phyloP scores from a whole-genome alignment of 2,888 invertebrate species.

The Aquatica leii region DNA sequence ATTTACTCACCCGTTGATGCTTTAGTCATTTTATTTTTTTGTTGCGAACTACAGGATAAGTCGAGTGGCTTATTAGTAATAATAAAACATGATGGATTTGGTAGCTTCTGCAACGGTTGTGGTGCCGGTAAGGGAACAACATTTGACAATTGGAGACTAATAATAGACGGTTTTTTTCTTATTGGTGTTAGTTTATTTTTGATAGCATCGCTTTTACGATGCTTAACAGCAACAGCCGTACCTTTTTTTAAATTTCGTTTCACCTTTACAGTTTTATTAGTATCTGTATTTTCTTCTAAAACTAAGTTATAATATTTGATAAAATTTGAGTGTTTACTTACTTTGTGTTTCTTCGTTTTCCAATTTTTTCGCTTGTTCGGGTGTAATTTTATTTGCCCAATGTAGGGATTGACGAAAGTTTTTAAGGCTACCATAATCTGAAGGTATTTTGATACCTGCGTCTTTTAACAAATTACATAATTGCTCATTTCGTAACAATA shows the following conservation, averaged over 20 bases:
- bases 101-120: slow-evolving; percentile 12
- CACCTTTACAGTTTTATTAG: neutral
- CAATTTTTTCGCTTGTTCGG: slow-evolving; percentile 51
- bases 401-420: slow-evolving; percentile 46
- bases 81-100: slow-evolving; percentile 24
- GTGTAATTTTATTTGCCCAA: slow-evolving; percentile 53
- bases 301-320: too few species aligned
- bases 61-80: slow-evolving; percentile 20
- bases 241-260: slow-evolving; percentile 12
- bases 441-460: slow-evolving; percentile 58
- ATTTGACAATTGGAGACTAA: slow-evolving; percentile 26
- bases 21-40: slow-evolving; percentile 8
- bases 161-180: slow-evolving; percentile 13
- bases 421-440: slow-evolving; percentile 50
- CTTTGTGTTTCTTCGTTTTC: slow-evolving; percentile 55
- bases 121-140: slow-evolving; percentile 5
- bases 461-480: slow-evolving; percentile 56
- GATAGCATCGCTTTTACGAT: slow-evolving; percentile 7
- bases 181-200: neutral
- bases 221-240: slow-evolving; percentile 1
- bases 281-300: slow-evolving; percentile 22
- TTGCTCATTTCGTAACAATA: slow-evolving; percentile 58
- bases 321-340: too few species aligned
- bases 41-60: slow-evolving; percentile 5
- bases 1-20: slow-evolving; percentile 34